A percentile compares a stretch with the other conserved stretches of the same genome.
Conservation (phyloP, 2,888 invertebrate species). For the Ophion obscuratus region DNA sequence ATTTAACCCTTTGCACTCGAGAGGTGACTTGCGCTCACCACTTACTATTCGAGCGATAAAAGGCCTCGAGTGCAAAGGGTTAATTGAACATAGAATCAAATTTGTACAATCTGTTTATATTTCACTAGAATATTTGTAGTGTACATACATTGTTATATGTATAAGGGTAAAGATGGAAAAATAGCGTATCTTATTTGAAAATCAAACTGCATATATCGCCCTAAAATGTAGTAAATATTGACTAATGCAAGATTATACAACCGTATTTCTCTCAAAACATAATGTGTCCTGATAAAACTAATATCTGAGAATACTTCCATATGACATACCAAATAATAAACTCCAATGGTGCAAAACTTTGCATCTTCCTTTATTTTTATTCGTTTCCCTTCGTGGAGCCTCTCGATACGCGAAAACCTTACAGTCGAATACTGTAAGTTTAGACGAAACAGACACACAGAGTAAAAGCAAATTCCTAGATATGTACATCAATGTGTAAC, state of each 20-base stretch:
- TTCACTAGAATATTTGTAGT: slow-evolving; percentile 31
- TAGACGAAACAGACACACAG: not conserved
- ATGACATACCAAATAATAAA: not conserved
- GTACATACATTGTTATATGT: slow-evolving; percentile 56
- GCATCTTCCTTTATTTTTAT: not conserved
- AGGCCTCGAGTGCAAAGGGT: not conserved
- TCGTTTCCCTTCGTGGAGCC: not conserved
- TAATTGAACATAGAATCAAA: slow-evolving; percentile 14
- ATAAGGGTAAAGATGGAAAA: slow-evolving; percentile 2
- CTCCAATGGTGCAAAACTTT: not conserved
- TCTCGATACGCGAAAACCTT: not conserved
- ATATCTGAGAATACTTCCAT: not conserved
- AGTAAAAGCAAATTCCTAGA: not conserved
- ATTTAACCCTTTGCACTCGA: not conserved
- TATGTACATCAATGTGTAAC: not conserved
- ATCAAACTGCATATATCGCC: not conserved
- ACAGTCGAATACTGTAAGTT: not conserved
- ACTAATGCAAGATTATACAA: not conserved
- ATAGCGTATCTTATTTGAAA: slow-evolving; percentile 9
- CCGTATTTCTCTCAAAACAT: not conserved
- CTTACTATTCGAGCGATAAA: not conserved
- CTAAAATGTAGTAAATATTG: not conserved
- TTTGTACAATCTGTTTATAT: slow-evolving; percentile 23
- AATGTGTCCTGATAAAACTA: not conserved
- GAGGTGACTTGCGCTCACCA: too few species aligned